These are phyloP conservation scores for Cyanistes caeruleus DNA, from an alignment of 2,113 vertebrate genomes.

Conservation along the genomic window DNA sequence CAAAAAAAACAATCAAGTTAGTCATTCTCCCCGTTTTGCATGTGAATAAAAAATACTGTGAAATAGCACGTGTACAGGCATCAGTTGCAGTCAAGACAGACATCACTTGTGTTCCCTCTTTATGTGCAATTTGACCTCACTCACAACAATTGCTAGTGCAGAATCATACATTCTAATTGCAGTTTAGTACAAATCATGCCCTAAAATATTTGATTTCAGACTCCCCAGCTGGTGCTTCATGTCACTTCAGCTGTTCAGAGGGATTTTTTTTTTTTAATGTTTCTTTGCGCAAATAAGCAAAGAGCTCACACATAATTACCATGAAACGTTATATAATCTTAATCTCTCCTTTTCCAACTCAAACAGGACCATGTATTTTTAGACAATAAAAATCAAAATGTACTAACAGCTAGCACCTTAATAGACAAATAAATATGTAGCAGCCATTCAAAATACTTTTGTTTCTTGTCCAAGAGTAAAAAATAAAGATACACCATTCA, in stretches of 20 bases:
- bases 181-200: constrained; percentile 67
- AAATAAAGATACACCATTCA: neutral
- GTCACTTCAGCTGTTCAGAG: constrained; percentile 73
- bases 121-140: constrained; percentile 57
- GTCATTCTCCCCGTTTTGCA: neutral
- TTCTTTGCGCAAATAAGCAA: constrained; percentile 64
- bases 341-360: constrained; percentile 20
- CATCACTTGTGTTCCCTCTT: constrained; percentile 38
- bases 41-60: neutral
- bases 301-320: constrained; percentile 53
- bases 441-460: neutral
- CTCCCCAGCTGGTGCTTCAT: constrained; percentile 68
- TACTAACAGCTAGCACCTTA: neutral
- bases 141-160: constrained; percentile 48
- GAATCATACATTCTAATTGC: constrained; percentile 56
- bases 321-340: constrained; percentile 35
- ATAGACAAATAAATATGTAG: neutral
- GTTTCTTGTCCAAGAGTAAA: neutral
- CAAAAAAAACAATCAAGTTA: neutral
- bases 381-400: neutral
- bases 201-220: constrained; percentile 74
- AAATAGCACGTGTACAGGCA: neutral
- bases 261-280: constrained; percentile 31
- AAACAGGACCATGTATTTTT: constrained; percentile 4
- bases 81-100: constrained; percentile 27